Evolutionary conservation across 2,113 vertebrate genomes (phyloP), one percentile per base, ranked within the genome.

Genomic region (Urocolius indicus): DNA sequence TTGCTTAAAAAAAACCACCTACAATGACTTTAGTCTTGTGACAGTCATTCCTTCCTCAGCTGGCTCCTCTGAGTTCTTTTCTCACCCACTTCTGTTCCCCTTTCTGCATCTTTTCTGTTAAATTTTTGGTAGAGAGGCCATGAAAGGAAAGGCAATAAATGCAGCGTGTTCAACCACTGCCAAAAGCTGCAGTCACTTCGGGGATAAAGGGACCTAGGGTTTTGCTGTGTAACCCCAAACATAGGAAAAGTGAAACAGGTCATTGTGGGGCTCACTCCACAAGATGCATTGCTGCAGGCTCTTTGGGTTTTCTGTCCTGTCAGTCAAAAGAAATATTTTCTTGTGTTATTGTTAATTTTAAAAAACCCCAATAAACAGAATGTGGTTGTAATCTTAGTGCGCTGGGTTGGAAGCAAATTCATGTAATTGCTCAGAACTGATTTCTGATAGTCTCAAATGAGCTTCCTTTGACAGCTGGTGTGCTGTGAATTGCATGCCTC

Each of bases 131-230:
- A 67, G 63, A 75, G 30, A 88, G 49, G 21, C 72, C 72, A 58
- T 45, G 75, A 57, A 96, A 96, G 84, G 73, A 71, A 48, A 48
- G 41, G 19, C 84, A 79, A n/a, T 73, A 90, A 87, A 95, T 94
- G 67, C 71, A 74, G 75, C 76, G 74, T 81, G 67, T 68, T 87
- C 57, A 92, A 87, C 82, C 89, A 63, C 41, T 94, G 87, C 87
- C 92, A 95, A 89, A 95, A 91, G 43, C 36, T 62, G 83, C 73
- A 96, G 73, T 96, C 71, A 81, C 91, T 96, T 96, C 78, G 93
- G 27, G 82, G 67, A 61, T 41, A 88, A 68, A 72, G 55, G 62
- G 67, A 88, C 93, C 43, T 84, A 59, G 74, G 83, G 83, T 90
- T 93, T 93, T 95, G 52, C 51, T 92, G 27, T 93, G 36, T 59